These are phyloP conservation scores for Sebastes minor DNA, from an alignment of 2,797 vertebrate species.

Conservation along the genomic window DNA sequence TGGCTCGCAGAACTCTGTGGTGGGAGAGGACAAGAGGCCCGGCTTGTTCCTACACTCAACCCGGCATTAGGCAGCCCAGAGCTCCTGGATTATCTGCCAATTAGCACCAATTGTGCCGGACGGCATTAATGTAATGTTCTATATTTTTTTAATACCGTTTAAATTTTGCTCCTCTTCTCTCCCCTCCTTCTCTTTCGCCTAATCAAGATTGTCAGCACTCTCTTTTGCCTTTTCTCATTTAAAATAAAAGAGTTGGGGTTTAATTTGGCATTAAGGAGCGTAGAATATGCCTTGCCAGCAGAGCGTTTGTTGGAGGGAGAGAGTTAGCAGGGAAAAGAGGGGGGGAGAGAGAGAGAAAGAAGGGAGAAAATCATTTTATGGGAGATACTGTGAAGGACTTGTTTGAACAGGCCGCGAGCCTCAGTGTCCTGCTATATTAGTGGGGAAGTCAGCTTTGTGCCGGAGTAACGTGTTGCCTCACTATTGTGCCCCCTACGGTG, in stretches of 20 bases:
- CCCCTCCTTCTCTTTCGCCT: constrained; percentile 70
- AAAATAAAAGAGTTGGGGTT: constrained; percentile 85
- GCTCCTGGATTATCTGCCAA: constrained; percentile 87
- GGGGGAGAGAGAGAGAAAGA: constrained; percentile 59
- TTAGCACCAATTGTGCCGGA: constrained; percentile 86
- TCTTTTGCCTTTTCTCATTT: constrained; percentile 82
- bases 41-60: constrained; percentile 76
- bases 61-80: constrained; percentile 76
- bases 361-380: constrained; percentile 86
- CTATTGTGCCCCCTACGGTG: constrained; percentile 80
- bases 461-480: constrained; percentile 77
- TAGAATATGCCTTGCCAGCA: constrained; percentile 82
- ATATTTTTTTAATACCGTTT: constrained; percentile 85
- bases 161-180: constrained; percentile 75
- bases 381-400: constrained; percentile 86
- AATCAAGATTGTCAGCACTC: constrained; percentile 83
- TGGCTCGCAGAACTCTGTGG: constrained; percentile 69
- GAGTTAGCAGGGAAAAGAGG: constrained; percentile 57
- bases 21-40: constrained; percentile 74
- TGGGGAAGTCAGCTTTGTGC: constrained; percentile 76
- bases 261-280: constrained; percentile 85
- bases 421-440: constrained; percentile 79
- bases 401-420: constrained; percentile 78
- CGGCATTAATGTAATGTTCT: constrained; percentile 84
- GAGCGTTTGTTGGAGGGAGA: constrained; percentile 76